Conservation (phyloP, 2,797 vertebrate species). For the Notoglanidium macrostoma region DNA sequence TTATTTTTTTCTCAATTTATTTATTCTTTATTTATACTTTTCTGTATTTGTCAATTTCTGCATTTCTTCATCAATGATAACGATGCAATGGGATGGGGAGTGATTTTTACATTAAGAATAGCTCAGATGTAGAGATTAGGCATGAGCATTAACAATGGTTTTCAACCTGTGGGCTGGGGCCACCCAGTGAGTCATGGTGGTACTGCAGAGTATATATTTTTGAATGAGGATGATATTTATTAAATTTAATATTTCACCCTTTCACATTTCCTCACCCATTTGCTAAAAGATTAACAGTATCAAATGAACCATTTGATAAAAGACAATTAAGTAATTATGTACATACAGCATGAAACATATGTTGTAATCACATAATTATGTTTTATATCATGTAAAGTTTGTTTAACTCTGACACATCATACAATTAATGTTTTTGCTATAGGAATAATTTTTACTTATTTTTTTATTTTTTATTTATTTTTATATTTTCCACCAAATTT, state of each 20-base stretch:
- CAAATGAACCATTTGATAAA: background rate
- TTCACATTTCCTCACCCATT: background rate
- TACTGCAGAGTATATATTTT: background rate
- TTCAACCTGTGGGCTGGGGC: background rate
- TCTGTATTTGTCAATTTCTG: background rate
- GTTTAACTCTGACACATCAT: background rate
- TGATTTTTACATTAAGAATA: background rate
- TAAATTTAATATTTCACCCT: background rate
- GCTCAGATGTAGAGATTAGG: background rate
- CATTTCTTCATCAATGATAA: background rate
- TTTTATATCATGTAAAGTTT: background rate
- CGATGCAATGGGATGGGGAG: background rate
- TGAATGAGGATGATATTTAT: background rate
- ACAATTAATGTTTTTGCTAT: background rate
- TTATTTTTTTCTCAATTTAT: background rate
- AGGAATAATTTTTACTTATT: background rate
- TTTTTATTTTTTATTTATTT: no score
- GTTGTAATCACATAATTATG: background rate
- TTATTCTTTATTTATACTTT: background rate
- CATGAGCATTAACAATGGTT: background rate
- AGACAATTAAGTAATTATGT: background rate
- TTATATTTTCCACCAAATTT: background rate
- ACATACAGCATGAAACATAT: background rate
- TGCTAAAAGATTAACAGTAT: background rate
- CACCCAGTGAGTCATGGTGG: slow-evolving; percentile 1